These are phyloP conservation scores for Aporrectodea caliginosa DNA, from an alignment of 1,140 invertebrate species.

Conservation along the genomic window DNA sequence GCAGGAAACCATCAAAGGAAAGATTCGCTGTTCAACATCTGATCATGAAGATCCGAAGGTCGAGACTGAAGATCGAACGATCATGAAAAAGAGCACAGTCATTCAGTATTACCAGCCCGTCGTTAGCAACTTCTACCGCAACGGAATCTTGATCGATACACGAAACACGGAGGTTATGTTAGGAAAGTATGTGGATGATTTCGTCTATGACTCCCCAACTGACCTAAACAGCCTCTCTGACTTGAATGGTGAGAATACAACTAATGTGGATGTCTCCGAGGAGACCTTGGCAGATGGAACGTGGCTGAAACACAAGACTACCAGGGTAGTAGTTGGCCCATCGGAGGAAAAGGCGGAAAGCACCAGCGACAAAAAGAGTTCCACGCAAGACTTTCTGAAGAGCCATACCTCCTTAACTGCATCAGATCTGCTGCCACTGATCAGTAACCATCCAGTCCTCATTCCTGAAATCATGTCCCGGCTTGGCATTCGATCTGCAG, in stretches of 20 bases:
- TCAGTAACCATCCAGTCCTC: no score
- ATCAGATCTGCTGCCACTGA: no score
- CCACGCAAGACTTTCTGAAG: no score
- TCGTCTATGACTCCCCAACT: slow-evolving; percentile 12
- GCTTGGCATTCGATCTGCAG: no score
- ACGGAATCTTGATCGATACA: slow-evolving; percentile 1
- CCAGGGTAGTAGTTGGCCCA: slow-evolving; percentile 10
- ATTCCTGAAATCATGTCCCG: no score
- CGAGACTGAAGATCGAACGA: background rate
- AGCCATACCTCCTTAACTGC: no score
- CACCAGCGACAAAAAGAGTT: no score
- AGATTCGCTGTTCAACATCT: background rate
- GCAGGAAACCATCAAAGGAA: background rate
- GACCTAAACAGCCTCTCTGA: slow-evolving; percentile 15
- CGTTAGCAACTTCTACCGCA: background rate
- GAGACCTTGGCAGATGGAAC: slow-evolving; percentile 29
- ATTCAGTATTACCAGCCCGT: slow-evolving; percentile 11
- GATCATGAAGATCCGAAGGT: background rate
- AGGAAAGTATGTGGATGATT: slow-evolving; percentile 27
- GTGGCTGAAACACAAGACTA: slow-evolving; percentile 25
- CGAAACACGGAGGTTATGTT: slow-evolving; percentile 5
- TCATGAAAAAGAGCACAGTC: background rate
- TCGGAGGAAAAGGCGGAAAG: slow-evolving; percentile 1
- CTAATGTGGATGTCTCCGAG: slow-evolving; percentile 23
- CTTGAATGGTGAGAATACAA: slow-evolving; percentile 21